Evolutionary conservation across 2,888 invertebrate genomes (phyloP).

Genomic region (Tenthredo livida): DNA sequence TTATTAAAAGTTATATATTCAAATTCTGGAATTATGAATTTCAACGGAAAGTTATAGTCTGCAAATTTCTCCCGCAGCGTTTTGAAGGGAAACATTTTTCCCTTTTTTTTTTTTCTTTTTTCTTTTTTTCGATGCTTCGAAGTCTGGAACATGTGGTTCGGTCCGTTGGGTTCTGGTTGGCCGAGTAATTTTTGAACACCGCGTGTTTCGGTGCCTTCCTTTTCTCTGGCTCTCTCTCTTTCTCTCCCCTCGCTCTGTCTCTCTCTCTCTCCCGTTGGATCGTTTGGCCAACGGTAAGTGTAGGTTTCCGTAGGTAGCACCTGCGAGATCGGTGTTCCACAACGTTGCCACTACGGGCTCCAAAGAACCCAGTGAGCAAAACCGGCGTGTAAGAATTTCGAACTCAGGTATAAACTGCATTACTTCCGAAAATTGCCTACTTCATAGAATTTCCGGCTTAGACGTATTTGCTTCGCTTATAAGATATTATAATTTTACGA

Average conservation of each 20-base stretch:
- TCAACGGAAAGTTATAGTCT: background rate
- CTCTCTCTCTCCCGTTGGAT: conserved; percentile 46
- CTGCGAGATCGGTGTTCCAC: conserved; percentile 48
- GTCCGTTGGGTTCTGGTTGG: conserved; percentile 44
- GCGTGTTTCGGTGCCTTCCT: background rate
- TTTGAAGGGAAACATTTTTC: conserved; percentile 15
- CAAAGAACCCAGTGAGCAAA: conserved; percentile 23
- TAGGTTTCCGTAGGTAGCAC: conserved; percentile 53
- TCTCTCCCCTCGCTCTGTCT: conserved; percentile 10
- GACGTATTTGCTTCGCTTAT: background rate
- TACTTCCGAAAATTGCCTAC: background rate
- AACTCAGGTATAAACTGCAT: conserved; percentile 40
- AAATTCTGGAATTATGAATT: background rate
- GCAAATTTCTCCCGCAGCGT: background rate
- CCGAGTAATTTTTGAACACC: conserved; percentile 51
- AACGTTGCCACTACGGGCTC: conserved; percentile 46
- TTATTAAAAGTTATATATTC: background rate
- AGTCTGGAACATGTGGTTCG: conserved; percentile 48
- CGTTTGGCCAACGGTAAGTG: conserved; percentile 52
- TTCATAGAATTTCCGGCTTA: background rate
- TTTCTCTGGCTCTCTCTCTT: conserved; percentile 48
- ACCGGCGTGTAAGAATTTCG: conserved; percentile 7
- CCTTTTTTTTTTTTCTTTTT: background rate
- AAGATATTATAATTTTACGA: background rate
- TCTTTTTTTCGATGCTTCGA: background rate